Evolutionary conservation across 2,797 vertebrate species (phyloP).

Genomic region (Neosilurus hyrtlii): DNA sequence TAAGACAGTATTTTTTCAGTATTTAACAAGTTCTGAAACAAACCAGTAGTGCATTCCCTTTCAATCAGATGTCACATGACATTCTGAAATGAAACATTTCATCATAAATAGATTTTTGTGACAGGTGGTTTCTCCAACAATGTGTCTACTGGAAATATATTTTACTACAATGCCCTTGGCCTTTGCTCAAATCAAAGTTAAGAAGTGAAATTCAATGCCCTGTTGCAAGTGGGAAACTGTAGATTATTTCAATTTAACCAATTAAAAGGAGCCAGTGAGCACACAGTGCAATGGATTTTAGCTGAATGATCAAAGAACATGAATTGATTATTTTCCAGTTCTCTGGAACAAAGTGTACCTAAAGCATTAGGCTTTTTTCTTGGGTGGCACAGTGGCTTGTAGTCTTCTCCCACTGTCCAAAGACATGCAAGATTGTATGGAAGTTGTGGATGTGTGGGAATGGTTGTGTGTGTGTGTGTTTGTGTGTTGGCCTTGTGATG

Average conservation of each 20-base stretch:
- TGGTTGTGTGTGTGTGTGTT: too few relatives aligned
- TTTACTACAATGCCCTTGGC: not conserved
- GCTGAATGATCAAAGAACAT: slow-evolving; percentile 11
- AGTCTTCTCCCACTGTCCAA: too few relatives aligned
- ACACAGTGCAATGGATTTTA: slow-evolving; percentile 2
- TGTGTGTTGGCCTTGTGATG: too few relatives aligned
- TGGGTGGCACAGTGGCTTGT: not conserved
- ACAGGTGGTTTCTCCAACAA: slow-evolving; percentile 3
- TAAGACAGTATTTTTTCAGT: slow-evolving; percentile 7
- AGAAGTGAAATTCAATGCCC: slow-evolving; percentile 17
- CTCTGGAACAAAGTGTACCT: not conserved
- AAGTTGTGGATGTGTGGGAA: too few relatives aligned
- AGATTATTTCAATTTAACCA: slow-evolving; percentile 21
- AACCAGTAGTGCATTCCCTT: not conserved
- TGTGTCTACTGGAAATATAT: slow-evolving; percentile 14
- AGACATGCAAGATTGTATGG: too few relatives aligned
- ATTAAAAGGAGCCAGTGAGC: not conserved
- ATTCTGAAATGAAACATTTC: not conserved
- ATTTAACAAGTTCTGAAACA: not conserved
- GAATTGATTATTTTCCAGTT: not conserved
- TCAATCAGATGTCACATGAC: not conserved
- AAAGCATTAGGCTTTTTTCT: not conserved
- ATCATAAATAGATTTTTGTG: not conserved
- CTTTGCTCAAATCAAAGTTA: not conserved
- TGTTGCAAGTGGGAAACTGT: not conserved